phyloP scores from a whole-genome alignment of 2,113 vertebrate species.

The Empidonax traillii region DNA sequence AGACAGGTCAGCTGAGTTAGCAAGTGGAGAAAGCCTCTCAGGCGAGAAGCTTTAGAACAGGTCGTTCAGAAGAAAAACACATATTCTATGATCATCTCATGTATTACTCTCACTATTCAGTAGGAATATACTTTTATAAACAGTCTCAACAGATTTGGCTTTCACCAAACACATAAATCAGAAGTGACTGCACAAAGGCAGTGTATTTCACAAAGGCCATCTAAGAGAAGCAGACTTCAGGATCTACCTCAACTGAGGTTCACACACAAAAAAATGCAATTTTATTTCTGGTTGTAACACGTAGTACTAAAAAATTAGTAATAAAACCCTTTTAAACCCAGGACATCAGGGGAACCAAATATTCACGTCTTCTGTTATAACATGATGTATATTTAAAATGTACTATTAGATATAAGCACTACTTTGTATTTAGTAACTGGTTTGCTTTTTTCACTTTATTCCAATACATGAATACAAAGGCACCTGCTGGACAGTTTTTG shows the following conservation, averaged over 20 bases:
- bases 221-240: neutral
- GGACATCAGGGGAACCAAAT: neutral
- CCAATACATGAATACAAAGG: neutral
- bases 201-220: neutral
- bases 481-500: neutral
- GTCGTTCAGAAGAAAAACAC: neutral
- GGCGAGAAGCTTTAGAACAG: neutral
- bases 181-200: neutral
- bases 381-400: neutral
- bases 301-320: neutral
- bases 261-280: neutral
- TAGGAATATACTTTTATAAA: neutral
- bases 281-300: neutral
- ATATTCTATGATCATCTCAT: neutral
- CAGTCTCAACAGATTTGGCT: neutral
- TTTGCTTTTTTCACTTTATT: neutral
- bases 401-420: neutral
- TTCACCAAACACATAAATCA: neutral
- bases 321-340: neutral
- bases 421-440: neutral
- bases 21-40: neutral
- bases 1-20: neutral
- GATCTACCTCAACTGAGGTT: neutral
- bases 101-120: neutral
- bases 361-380: neutral